Conservation (phyloP, 2,888 invertebrate species). For the Melitaea athalia region DNA sequence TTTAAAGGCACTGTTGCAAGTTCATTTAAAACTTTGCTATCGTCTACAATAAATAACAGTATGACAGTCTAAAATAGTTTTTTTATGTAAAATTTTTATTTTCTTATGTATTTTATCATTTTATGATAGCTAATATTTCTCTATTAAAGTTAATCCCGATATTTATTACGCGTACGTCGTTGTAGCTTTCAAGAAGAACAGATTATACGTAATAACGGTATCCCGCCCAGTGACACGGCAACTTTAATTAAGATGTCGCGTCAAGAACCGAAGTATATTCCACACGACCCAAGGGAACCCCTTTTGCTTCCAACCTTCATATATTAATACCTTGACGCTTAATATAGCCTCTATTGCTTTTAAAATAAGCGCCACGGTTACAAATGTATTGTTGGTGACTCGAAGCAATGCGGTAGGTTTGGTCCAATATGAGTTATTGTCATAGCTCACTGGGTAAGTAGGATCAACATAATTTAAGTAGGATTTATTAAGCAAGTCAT, state of each 20-base stretch:
- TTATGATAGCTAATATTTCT: neutral
- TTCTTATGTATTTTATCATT: neutral
- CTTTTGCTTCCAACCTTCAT: slow-evolving; percentile 44
- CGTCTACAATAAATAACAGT: too few species aligned
- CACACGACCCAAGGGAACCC: slow-evolving; percentile 55
- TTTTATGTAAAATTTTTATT: neutral
- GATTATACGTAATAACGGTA: slow-evolving; percentile 30
- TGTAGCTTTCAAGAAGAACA: slow-evolving; percentile 17
- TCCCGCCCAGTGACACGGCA: slow-evolving; percentile 42
- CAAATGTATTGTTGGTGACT: slow-evolving; percentile 10
- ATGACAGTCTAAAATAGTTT: neutral
- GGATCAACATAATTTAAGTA: slow-evolving; percentile 56
- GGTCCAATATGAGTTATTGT: slow-evolving; percentile 58
- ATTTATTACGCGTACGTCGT: slow-evolving; percentile 2
- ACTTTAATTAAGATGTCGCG: slow-evolving; percentile 66
- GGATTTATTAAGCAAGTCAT: slow-evolving; percentile 34
- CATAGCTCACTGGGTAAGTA: slow-evolving; percentile 57
- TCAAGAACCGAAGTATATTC: slow-evolving; percentile 64
- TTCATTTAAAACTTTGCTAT: neutral
- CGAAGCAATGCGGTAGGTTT: slow-evolving; percentile 41
- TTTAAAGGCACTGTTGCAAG: neutral
- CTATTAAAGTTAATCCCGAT: slow-evolving; percentile 1
- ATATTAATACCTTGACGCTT: neutral
- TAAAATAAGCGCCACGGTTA: slow-evolving; percentile 9
- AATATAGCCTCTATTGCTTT: slow-evolving; percentile 4